Percentiles rank a stretch among this genome's conserved stretches.
These are phyloP conservation scores for Asteroscopus sphinx DNA, from an alignment of 2,888 invertebrate species.

Conservation along the genomic window DNA sequence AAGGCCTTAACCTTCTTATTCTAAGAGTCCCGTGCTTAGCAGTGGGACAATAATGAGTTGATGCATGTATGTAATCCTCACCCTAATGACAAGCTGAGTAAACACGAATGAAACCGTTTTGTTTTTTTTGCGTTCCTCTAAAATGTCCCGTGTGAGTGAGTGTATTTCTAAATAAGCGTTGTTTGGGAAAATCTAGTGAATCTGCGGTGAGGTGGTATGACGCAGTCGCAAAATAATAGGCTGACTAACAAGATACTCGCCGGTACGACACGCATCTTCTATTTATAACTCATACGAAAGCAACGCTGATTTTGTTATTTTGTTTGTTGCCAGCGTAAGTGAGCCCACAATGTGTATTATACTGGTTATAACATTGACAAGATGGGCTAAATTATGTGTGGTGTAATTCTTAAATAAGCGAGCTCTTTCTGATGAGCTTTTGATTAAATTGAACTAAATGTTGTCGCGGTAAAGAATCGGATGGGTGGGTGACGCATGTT, in stretches of 20 bases:
- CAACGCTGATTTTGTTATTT: constrained; percentile 40
- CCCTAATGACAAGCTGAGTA: too few species aligned
- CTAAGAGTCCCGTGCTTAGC: too few species aligned
- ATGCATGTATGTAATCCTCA: too few species aligned
- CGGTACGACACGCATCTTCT: constrained; percentile 59
- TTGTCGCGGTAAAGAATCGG: not conserved
- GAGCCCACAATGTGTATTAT: constrained; percentile 26
- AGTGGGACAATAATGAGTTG: too few species aligned
- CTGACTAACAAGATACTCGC: constrained; percentile 65
- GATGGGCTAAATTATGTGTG: constrained; percentile 14
- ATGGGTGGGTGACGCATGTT: not conserved
- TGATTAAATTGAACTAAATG: not conserved
- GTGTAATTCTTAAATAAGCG: not conserved
- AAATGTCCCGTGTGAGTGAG: too few species aligned
- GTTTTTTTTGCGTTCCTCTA: too few species aligned
- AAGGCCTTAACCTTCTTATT: too few species aligned
- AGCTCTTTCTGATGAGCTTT: not conserved
- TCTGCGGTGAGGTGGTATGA: constrained; percentile 57
- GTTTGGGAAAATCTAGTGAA: constrained; percentile 55
- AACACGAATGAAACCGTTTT: too few species aligned
- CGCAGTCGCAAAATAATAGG: constrained; percentile 65
- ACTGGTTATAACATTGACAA: constrained; percentile 36
- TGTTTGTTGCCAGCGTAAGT: constrained; percentile 33
- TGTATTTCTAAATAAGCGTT: constrained; percentile 41
- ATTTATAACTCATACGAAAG: constrained; percentile 57